These are phyloP conservation scores for Schrankia costaestrigalis DNA, from an alignment of 2,888 invertebrate genomes.

Conservation along the genomic window DNA sequence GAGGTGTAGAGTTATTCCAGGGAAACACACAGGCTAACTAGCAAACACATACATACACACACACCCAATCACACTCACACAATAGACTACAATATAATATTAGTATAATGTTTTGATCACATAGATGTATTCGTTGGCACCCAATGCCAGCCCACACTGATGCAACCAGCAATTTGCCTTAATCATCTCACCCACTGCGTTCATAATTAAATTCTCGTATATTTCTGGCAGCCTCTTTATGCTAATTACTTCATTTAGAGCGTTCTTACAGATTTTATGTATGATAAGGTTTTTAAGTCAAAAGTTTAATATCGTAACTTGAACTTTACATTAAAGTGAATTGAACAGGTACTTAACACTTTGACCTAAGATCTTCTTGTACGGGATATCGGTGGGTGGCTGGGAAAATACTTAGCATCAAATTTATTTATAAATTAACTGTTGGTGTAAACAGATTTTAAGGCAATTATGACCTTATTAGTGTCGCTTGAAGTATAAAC, in stretches of 20 bases:
- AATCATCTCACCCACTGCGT: constrained; percentile 42
- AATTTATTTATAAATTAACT: constrained; percentile 10
- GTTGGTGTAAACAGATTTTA: constrained; percentile 10
- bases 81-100: too few species aligned
- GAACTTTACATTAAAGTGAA: too few species aligned
- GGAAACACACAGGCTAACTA: too few species aligned
- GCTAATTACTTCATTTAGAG: constrained; percentile 28
- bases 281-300: constrained; percentile 5
- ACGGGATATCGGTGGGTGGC: constrained; percentile 6
- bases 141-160: constrained; percentile 30
- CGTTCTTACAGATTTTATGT: constrained; percentile 9
- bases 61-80: too few species aligned
- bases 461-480: constrained; percentile 9
- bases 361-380: too few species aligned
- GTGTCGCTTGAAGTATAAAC: too few species aligned
- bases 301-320: too few species aligned
- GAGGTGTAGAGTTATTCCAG: too few species aligned
- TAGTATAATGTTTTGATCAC: constrained; percentile 11
- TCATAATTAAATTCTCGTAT: constrained; percentile 42
- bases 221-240: constrained; percentile 21
- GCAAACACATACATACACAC: too few species aligned
- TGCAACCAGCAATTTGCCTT: constrained; percentile 31
- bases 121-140: constrained; percentile 14
- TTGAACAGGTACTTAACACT: too few species aligned
- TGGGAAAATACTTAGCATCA: constrained; percentile 2